Base-by-base conservation (phyloP, 2,888 invertebrate species). In the Troides oblongomaculatus region DNA sequence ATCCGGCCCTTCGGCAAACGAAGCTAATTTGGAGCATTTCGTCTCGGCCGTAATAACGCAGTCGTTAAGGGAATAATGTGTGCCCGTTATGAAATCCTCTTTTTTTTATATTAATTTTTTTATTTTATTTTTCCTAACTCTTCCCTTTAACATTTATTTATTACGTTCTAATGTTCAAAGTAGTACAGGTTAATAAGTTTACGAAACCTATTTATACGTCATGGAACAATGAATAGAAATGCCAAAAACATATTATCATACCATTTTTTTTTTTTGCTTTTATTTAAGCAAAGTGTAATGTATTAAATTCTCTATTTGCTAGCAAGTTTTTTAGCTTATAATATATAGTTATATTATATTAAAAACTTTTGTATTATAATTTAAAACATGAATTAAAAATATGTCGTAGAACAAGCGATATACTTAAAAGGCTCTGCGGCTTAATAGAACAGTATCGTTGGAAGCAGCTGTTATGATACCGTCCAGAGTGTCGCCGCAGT, bases 381-480 rank as follows among this genome's bases (percentile, higher is more conserved):
- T 90, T 88, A 88, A 88, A 89, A 88, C 86, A 89, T 87, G 85
- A 84, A 81, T 87, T 81, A 81, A 83, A 85, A 82, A 88, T 86
- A 88, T 83, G 84, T 82, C 78, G 76, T 71, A 77, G 78, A 78
- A 78, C 74, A 74, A 75, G 72, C 69, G 71, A 71, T 66, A 72
- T 71, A 71, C 77, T 81, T 79, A 80, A 81, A 85, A 82, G 84
- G 84, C 84, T 81, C 87, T 88, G 86, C 86, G 85, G 84, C 89
- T 90, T 91, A 91, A 90, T 91, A 90, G 89, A 88, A 86, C 87
- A 88, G 91, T 90, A 92, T 92, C 90, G 85, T 82, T 84, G 84
- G 90, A 82, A 88, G 87, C 92, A 92, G 91, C 92, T 92, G 90
- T 87, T 90, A 88, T 90, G 90, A 90, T 89, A 90, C 89, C 89